A percentile compares a stretch with the other conserved stretches of the same genome.
phyloP scores from a whole-genome alignment of 2,797 vertebrate genomes.

The Dryobates pubescens region DNA sequence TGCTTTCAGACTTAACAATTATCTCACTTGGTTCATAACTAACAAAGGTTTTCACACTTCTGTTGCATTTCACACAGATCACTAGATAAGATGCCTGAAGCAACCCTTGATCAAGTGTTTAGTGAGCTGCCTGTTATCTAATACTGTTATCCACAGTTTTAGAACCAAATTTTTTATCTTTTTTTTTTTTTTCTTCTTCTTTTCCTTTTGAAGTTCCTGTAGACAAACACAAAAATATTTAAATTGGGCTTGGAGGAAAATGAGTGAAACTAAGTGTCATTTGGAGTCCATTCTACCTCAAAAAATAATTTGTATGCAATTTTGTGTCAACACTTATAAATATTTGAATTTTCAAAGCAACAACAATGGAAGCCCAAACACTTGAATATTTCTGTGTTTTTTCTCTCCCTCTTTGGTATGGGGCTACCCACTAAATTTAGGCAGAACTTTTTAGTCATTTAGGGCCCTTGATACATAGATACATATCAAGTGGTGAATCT shows the following conservation, averaged over 20 bases:
- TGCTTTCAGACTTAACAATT: neutral
- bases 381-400: neutral
- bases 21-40: neutral
- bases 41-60: neutral
- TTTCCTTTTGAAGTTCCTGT: neutral
- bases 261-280: neutral
- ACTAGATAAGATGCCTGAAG: neutral
- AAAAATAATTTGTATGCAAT: neutral
- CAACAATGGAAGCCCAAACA: neutral
- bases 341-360: neutral
- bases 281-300: neutral
- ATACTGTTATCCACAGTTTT: neutral
- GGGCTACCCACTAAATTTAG: neutral
- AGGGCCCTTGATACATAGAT: neutral
- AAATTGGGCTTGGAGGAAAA: neutral
- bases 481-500: too few relatives aligned
- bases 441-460: neutral
- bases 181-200: too few relatives aligned
- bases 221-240: neutral
- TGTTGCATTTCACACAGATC: neutral
- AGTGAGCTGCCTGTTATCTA: neutral
- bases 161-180: neutral
- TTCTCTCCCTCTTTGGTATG: neutral
- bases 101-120: neutral
- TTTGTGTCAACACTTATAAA: neutral